Conservation (phyloP, 2,113 vertebrate species). For the Otolemur garnettii region DNA sequence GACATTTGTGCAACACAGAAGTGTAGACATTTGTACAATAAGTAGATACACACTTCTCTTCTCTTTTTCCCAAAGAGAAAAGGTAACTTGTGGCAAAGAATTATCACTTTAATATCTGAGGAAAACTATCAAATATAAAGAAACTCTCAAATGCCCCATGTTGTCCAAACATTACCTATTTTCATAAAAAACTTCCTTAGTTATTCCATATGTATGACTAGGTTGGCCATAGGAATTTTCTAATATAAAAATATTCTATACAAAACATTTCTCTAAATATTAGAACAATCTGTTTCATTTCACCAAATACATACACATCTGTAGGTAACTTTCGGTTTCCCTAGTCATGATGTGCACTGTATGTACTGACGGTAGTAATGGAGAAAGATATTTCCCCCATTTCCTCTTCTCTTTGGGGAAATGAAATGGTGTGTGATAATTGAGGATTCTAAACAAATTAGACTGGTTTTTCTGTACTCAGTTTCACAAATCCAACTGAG, state of each 20-base stretch:
- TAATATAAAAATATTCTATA: neutral
- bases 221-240: accelerated
- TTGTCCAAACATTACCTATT: constrained; percentile 14
- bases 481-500: constrained; percentile 16
- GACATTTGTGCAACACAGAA: neutral
- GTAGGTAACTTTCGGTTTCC: neutral
- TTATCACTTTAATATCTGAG: neutral
- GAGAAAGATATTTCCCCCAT: neutral
- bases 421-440: neutral
- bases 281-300: neutral
- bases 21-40: neutral
- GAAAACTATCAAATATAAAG: neutral
- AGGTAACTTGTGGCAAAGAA: neutral
- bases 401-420: neutral
- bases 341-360: neutral
- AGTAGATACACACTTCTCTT: neutral
- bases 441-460: neutral
- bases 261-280: neutral
- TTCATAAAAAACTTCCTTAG: neutral
- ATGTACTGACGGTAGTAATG: neutral
- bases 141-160: neutral
- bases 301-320: neutral
- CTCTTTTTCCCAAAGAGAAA: neutral
- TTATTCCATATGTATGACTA: neutral
- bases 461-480: neutral